phyloP scores from a whole-genome alignment of 2,888 invertebrate genomes.

The Diloba caeruleocephala region DNA sequence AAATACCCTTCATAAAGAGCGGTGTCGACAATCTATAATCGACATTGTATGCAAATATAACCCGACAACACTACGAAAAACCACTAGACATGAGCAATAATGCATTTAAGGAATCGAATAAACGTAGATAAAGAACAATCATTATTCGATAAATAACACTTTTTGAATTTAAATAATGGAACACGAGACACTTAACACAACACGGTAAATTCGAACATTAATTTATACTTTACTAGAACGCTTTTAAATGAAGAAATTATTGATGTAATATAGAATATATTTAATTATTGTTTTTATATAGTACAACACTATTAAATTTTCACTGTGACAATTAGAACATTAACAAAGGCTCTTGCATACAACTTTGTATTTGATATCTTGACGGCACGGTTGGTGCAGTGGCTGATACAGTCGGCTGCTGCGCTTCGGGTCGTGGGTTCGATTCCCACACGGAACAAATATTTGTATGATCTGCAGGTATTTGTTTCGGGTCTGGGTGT shows the following conservation, averaged over 20 bases:
- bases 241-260: constrained; percentile 31
- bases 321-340: constrained; percentile 5
- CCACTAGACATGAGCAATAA: constrained; percentile 31
- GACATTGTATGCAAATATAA: constrained; percentile 59
- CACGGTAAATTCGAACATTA: constrained; percentile 34
- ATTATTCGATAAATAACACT: constrained; percentile 44
- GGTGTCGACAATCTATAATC: constrained; percentile 56
- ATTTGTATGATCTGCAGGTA: too few relatives aligned
- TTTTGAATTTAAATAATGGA: constrained; percentile 47
- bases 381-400: too few relatives aligned
- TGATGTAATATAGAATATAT: constrained; percentile 28
- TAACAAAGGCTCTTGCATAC: constrained; percentile 2
- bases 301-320: constrained; percentile 19
- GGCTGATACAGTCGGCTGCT: too few relatives aligned
- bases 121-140: constrained; percentile 31
- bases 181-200: constrained; percentile 30
- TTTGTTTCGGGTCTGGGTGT: too few relatives aligned
- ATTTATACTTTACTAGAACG: constrained; percentile 17
- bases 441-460: too few relatives aligned
- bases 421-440: too few relatives aligned
- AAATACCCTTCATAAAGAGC: constrained; percentile 36
- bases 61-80: constrained; percentile 42
- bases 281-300: constrained; percentile 38
- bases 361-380: constrained; percentile 25
- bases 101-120: constrained; percentile 41